Evolutionary conservation across 1,140 invertebrate genomes (phyloP), one percentile per base, ranked within the genome.

Genomic region (Brachionus asplanchnoidis): DNA sequence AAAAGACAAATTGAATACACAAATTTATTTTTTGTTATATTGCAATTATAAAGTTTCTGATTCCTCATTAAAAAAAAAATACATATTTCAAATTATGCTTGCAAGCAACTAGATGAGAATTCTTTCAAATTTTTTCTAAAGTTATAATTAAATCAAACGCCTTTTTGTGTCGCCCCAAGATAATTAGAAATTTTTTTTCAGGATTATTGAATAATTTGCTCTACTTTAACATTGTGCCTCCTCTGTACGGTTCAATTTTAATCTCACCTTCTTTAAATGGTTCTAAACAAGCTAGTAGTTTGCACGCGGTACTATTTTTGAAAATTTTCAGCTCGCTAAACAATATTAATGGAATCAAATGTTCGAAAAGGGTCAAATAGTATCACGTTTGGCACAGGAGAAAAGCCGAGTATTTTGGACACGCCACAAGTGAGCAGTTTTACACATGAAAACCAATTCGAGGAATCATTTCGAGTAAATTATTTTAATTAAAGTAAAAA

Each of bases 1-100:
- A 6, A 42, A 73, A 73, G 68, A 73, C 68, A 73, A 73, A 73
- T 73, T 73, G 36, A 73, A 73, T 40, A 42, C 68, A 40, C 68
- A 42, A 40, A 73, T 32, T 32, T 68, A 32, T 68, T 68, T 68
- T 68, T 32, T 68, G 66, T 68, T 68, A 32, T 68, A 68, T 68
- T 68, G 66, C 66, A 68, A 68, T 68, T 68, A 68, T 68, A 68
- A 40, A 32, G 32, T 68, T 68, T 68, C 66, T 40, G 32, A 68
- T 68, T 68, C 32, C 66, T 32, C 26, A 68, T 32, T 32, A 68
- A 68, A 68, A 68, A 68, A 68, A 66, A 66, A n/a, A n/a, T n/a
- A 40, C 32, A 32, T n/a, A 32, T 68, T 68, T 68, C 32, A 68
- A 68, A 68, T 68, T 68, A 68, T 68, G 66, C 66, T 68, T 68